phyloP scores from a whole-genome alignment of 1,140 invertebrate genomes.

The Lepidurus packardi region DNA sequence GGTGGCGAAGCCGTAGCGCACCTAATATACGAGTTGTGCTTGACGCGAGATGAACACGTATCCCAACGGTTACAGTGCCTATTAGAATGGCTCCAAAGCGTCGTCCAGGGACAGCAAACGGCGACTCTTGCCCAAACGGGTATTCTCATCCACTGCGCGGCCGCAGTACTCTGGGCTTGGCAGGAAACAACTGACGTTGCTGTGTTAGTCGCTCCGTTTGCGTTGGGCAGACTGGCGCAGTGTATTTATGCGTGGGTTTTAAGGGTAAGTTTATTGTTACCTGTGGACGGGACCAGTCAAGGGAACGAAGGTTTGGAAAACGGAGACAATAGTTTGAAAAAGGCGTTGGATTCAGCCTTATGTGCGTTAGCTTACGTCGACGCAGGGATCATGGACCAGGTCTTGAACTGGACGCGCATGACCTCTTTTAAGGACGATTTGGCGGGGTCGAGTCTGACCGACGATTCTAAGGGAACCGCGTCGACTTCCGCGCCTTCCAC shows the following conservation, averaged over 20 bases:
- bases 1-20: slow-evolving; percentile 66
- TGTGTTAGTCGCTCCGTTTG: slow-evolving; percentile 33
- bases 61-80: slow-evolving; percentile 48
- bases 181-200: slow-evolving; percentile 36
- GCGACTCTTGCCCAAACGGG: slow-evolving; percentile 42
- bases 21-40: slow-evolving; percentile 69
- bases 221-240: slow-evolving; percentile 31
- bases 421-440: neutral
- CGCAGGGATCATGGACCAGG: slow-evolving; percentile 76
- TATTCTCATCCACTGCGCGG: slow-evolving; percentile 60
- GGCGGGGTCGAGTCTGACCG: neutral
- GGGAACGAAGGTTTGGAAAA: neutral
- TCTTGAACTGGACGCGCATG: slow-evolving; percentile 47
- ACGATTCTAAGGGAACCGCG: neutral
- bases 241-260: neutral
- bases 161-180: slow-evolving; percentile 68
- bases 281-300: neutral
- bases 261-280: neutral
- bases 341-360: slow-evolving; percentile 67
- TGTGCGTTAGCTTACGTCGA: slow-evolving; percentile 80
- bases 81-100: slow-evolving; percentile 56
- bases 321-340: slow-evolving; percentile 58
- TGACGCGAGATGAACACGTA: slow-evolving; percentile 48
- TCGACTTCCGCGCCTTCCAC: neutral
- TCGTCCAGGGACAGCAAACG: slow-evolving; percentile 44